These are phyloP conservation scores for Xiphophorus couchianus DNA, from an alignment of 2,113 vertebrate genomes.

Conservation along the genomic window DNA sequence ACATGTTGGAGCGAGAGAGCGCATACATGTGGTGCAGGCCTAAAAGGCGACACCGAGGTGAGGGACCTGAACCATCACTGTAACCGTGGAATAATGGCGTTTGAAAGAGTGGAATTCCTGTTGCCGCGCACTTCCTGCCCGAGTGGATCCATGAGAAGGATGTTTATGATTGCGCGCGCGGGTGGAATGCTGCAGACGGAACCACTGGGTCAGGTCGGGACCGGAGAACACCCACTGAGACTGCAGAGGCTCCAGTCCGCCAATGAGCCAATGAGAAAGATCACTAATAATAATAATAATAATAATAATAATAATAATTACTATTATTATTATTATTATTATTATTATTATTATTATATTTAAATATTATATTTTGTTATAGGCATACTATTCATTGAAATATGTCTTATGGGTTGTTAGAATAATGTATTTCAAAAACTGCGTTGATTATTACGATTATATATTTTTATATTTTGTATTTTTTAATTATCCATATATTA, in stretches of 20 bases:
- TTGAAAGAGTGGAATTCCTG: slow-evolving; percentile 79
- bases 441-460: no score
- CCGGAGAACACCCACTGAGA: slow-evolving; percentile 40
- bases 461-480: no score
- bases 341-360: not conserved
- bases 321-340: not conserved
- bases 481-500: no score
- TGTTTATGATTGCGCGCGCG: slow-evolving; percentile 78
- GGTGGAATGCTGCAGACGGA: slow-evolving; percentile 79
- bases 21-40: slow-evolving; percentile 13
- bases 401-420: not conserved
- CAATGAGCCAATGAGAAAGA: no score
- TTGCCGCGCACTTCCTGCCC: slow-evolving; percentile 78
- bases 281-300: no score
- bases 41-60: slow-evolving; percentile 7
- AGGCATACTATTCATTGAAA: not conserved
- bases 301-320: not conserved
- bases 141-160: slow-evolving; percentile 69
- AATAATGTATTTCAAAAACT: no score
- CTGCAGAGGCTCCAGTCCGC: not conserved
- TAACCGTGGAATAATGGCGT: slow-evolving; percentile 53
- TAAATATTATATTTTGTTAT: not conserved
- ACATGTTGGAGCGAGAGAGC: not conserved
- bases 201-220: slow-evolving; percentile 70
- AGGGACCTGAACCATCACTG: slow-evolving; percentile 34